Evolutionary conservation across 2,888 invertebrate genomes (phyloP).

Genomic region (Lasioglossum figueresi): DNA sequence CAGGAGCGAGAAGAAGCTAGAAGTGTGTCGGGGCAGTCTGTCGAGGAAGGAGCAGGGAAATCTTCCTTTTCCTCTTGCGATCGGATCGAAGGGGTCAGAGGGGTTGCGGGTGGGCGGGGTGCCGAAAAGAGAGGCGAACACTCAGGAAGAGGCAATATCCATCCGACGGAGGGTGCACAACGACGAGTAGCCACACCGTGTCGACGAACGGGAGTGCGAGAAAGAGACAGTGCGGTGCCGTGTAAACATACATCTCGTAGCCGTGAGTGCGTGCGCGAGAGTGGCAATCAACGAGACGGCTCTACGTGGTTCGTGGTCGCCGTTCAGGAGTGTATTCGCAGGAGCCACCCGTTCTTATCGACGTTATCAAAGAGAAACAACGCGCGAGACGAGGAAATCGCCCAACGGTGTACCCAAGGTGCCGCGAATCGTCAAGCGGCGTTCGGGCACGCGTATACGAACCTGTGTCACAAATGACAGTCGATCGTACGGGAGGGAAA

Average conservation of each 20-base stretch:
- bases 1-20: conserved; percentile 38
- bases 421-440: conserved; percentile 44
- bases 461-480: conserved; percentile 69
- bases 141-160: conserved; percentile 16
- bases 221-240: conserved; percentile 58
- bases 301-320: conserved; percentile 29
- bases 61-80: conserved; percentile 52
- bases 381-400: conserved; percentile 17
- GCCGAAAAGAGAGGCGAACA: conserved; percentile 30
- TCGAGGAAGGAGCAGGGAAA: conserved; percentile 49
- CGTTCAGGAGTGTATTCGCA: conserved; percentile 7
- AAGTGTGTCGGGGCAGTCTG: conserved; percentile 55
- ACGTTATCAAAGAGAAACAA: not conserved
- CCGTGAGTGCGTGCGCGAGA: conserved; percentile 57
- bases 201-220: conserved; percentile 41
- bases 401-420: conserved; percentile 23
- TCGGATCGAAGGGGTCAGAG: conserved; percentile 52
- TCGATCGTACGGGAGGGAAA: conserved; percentile 54
- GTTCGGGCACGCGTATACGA: conserved; percentile 57
- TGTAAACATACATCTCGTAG: conserved; percentile 66
- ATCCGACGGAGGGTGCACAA: conserved; percentile 44
- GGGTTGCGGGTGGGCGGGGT: conserved; percentile 56
- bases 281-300: conserved; percentile 60
- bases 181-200: conserved; percentile 34
- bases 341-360: not conserved